These are phyloP conservation scores for Camponotus vicinus DNA, from an alignment of 1,140 invertebrate species.

Conservation along the genomic window DNA sequence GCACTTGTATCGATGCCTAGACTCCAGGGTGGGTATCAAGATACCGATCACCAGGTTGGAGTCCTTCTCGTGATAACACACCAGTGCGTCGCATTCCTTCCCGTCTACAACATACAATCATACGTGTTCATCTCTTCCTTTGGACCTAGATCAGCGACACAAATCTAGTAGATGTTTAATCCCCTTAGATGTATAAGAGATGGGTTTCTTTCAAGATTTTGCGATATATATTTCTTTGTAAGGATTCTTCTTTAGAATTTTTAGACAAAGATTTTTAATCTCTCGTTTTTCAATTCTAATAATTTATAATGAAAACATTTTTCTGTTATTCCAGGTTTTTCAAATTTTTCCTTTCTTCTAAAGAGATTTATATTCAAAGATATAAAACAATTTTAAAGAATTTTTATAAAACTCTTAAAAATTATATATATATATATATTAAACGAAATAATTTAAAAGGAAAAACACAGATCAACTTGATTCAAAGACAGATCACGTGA, in stretches of 20 bases:
- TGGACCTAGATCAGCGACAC: not conserved
- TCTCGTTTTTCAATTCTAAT: too few relatives aligned
- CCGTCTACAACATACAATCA: constrained; percentile 81
- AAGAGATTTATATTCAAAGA: not conserved
- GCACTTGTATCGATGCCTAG: constrained; percentile 84
- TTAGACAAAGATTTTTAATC: too few relatives aligned
- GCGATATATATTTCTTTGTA: too few relatives aligned
- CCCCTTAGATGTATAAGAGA: too few relatives aligned
- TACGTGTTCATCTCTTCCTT: not conserved
- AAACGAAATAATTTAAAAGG: too few relatives aligned
- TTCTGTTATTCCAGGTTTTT: not conserved
- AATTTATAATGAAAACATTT: not conserved
- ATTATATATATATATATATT: not conserved
- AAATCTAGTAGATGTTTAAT: too few relatives aligned
- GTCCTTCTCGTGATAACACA: constrained; percentile 86
- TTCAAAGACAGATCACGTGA: not conserved
- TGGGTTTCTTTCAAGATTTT: too few relatives aligned
- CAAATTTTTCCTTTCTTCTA: too few relatives aligned
- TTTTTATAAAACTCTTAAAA: not conserved
- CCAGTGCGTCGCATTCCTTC: constrained; percentile 84
- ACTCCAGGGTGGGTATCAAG: constrained; percentile 83
- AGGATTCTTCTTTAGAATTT: too few relatives aligned
- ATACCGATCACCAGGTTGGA: constrained; percentile 81
- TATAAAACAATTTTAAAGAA: not conserved
- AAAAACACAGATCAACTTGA: not conserved